phyloP scores from a whole-genome alignment of 2,797 vertebrate genomes.

The Alcedo quadribrachys region DNA sequence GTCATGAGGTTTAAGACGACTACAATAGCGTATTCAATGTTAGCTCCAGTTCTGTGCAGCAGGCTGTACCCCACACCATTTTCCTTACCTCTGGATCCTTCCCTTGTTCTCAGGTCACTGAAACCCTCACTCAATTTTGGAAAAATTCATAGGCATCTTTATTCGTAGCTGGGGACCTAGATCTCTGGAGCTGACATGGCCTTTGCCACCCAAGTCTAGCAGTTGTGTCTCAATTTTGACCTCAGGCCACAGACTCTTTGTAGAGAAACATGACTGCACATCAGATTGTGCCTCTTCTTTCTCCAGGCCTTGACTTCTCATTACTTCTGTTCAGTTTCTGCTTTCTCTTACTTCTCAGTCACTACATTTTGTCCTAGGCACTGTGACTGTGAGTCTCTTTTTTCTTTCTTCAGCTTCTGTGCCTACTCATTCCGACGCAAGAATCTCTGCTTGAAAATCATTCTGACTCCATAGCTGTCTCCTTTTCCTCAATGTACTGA shows the following conservation, averaged over 20 bases:
- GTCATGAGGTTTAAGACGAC: background rate
- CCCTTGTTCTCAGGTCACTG: background rate
- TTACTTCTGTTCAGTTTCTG: background rate
- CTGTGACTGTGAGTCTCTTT: background rate
- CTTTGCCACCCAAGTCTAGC: background rate
- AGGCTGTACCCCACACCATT: background rate
- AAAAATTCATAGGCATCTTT: background rate
- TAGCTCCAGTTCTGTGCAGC: background rate
- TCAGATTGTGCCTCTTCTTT: background rate
- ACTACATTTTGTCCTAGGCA: background rate
- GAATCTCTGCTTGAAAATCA: background rate
- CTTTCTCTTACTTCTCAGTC: background rate
- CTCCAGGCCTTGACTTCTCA: background rate
- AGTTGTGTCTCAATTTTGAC: background rate
- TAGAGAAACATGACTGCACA: background rate
- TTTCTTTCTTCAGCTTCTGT: background rate
- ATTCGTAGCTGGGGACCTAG: background rate
- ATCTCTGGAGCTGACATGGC: background rate
- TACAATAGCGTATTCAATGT: background rate
- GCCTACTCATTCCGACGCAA: background rate
- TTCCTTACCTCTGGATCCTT: background rate
- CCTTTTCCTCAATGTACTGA: background rate
- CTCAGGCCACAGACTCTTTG: background rate
- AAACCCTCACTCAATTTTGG: background rate
- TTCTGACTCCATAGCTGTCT: background rate